phyloP scores from a whole-genome alignment of 2,888 invertebrate genomes.

The Subacronicta megacephala region DNA sequence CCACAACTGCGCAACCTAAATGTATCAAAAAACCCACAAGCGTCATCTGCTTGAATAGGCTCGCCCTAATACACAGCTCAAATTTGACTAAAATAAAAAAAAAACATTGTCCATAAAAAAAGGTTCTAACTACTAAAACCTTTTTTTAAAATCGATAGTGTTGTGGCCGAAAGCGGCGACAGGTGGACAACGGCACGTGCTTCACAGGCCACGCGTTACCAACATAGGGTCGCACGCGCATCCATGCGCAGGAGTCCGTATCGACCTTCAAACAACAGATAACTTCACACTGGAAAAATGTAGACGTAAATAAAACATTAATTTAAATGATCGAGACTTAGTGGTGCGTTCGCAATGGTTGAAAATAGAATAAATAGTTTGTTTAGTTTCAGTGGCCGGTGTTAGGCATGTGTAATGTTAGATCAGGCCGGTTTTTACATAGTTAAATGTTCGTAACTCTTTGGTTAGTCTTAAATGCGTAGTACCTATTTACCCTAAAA shows the following conservation, averaged over 20 bases:
- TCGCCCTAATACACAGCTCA: too few species aligned
- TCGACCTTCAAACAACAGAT: constrained; percentile 50
- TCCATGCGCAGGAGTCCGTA: constrained; percentile 41
- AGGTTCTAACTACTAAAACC: background rate
- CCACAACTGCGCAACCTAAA: background rate
- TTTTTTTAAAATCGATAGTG: constrained; percentile 3
- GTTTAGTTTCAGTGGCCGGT: constrained; percentile 46
- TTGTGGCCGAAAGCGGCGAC: constrained; percentile 21
- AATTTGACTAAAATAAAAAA: too few species aligned
- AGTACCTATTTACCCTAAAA: background rate
- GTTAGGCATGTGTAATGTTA: constrained; percentile 51
- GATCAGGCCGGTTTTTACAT: constrained; percentile 35
- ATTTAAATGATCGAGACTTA: constrained; percentile 60
- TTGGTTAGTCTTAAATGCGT: background rate
- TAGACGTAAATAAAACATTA: constrained; percentile 62
- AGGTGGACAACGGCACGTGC: constrained; percentile 52
- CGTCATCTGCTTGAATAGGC: constrained; percentile 1
- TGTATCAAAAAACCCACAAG: background rate
- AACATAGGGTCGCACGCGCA: constrained; percentile 22
- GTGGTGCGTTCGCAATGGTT: constrained; percentile 50
- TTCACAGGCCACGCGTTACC: constrained; percentile 24
- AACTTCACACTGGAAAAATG: constrained; percentile 52
- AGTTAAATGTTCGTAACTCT: constrained; percentile 3
- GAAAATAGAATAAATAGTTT: constrained; percentile 61
- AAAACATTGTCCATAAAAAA: background rate